These are phyloP conservation scores for Girardinus metallicus DNA, from an alignment of 2,797 vertebrate genomes.

Conservation along the genomic window DNA sequence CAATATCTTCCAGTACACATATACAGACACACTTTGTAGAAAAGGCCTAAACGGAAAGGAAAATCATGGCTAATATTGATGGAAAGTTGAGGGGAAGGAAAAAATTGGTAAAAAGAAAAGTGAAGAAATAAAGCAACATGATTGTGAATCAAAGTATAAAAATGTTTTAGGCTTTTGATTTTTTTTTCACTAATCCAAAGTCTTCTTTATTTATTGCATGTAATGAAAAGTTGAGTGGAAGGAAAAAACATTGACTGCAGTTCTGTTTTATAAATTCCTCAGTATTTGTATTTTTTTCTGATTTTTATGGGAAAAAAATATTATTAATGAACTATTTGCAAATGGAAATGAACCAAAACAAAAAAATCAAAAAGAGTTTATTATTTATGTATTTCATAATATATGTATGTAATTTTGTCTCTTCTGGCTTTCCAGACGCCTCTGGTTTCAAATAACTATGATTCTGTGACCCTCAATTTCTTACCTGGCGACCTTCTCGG, in stretches of 20 bases:
- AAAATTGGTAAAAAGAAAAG: neutral
- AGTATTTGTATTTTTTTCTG: neutral
- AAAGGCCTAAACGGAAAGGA: neutral
- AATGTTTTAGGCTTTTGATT: too few relatives aligned
- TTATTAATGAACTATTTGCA: too few relatives aligned
- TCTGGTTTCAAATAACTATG: neutral
- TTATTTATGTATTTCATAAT: neutral
- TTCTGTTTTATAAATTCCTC: neutral
- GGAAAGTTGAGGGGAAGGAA: neutral
- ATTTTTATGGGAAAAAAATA: too few relatives aligned
- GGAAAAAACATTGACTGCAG: neutral
- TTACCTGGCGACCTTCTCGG: too few relatives aligned
- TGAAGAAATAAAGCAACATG: neutral
- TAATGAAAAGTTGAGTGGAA: neutral
- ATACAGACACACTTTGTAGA: neutral
- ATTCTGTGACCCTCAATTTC: neutral
- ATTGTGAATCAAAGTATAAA: neutral
- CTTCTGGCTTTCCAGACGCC: neutral
- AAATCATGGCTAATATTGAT: neutral
- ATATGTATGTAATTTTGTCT: neutral
- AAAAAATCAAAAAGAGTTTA: too few relatives aligned
- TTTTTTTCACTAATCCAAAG: neutral
- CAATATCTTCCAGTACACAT: neutral
- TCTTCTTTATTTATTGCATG: neutral
- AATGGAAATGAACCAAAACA: too few relatives aligned